A percentile compares a stretch with the other conserved stretches of the same genome.
These are phyloP conservation scores for Halocynthia aurantium DNA, from an alignment of 23 tunicate genomes.

Conservation along the genomic window DNA sequence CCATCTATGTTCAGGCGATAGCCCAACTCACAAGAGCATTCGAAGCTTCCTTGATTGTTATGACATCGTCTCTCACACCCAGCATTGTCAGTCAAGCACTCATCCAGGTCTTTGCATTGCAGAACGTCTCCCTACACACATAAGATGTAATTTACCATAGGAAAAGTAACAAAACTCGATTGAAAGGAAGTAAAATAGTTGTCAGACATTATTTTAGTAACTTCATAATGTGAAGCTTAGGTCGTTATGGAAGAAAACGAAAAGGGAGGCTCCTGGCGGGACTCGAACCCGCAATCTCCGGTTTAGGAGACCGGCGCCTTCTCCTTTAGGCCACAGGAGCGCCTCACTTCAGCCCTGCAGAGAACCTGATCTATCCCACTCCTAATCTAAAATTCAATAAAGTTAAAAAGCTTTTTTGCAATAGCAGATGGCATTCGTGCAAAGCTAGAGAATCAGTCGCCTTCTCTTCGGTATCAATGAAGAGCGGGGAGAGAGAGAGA, in stretches of 20 bases:
- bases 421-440: no score
- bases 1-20: conserved; percentile 31
- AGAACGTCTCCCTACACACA: not conserved
- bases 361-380: no score
- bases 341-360: no score
- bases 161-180: not conserved
- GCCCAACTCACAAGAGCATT: conserved; percentile 64
- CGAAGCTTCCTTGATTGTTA: conserved; percentile 54
- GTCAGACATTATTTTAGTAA: no score
- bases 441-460: no score
- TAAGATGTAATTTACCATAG: not conserved
- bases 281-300: conserved; percentile 97
- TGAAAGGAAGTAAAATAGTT: not conserved
- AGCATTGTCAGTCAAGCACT: conserved; percentile 47
- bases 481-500: no score
- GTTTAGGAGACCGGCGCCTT: conserved; percentile 97
- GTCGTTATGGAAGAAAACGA: not conserved
- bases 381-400: no score
- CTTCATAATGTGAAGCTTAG: no score
- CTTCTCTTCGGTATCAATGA: no score
- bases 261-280: conserved; percentile 80
- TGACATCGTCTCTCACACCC: conserved; percentile 81
- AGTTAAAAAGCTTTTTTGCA: no score
- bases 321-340: conserved; percentile 97
- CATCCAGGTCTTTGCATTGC: conserved; percentile 47